Evolutionary conservation across 2,113 vertebrate species (phyloP), one percentile per base, ranked within the genome.

Genomic region (Capreolus pygargus): DNA sequence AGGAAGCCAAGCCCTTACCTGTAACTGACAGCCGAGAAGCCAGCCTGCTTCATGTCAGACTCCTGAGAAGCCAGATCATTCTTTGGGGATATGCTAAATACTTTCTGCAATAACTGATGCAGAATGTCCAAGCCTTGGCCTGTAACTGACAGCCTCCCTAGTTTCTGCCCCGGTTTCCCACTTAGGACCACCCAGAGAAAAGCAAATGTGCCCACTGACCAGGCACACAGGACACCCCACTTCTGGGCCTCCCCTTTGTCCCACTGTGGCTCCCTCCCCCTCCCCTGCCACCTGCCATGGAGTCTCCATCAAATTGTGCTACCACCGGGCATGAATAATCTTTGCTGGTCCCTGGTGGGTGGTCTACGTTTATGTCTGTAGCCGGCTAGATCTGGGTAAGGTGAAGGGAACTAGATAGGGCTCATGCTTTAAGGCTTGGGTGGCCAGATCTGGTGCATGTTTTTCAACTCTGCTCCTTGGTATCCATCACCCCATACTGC

Each of bases 71-170:
- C 52, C 52, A 89, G 52, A n/a, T 43, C 54, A 13, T 39, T 58
- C 54, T 45, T 55, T 11, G 12, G 28, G 54, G 30, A 47, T 30
- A 16, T 16, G 36, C 52, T 45, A 7, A 78, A 78, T 5, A 27
- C 4, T 74, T 45, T 47, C 28, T 43, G 1, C 5, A 58, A 58
- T 9, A 16, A 50, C 0, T 7, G 5, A 33, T 1, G 3, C 28
- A 3, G 16, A 45, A n/a, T 58, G 19, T 55, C 52, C 19, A 58
- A 43, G 39, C 30, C 15, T 1, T 12, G 28, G 27, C 28, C 30
- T 17, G 2, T 12, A 58, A 90, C 8, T 7, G 9, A 90, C 54
- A 90, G 70, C 70, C 33, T 58, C 70, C 54, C 30, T 47, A 47
- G 47, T 27, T 90, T 47, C 30, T 27, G 39, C 27, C 6, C 54